These are phyloP conservation scores for Halcyon chelicuti DNA, from an alignment of 2,797 vertebrate genomes.

Conservation along the genomic window DNA sequence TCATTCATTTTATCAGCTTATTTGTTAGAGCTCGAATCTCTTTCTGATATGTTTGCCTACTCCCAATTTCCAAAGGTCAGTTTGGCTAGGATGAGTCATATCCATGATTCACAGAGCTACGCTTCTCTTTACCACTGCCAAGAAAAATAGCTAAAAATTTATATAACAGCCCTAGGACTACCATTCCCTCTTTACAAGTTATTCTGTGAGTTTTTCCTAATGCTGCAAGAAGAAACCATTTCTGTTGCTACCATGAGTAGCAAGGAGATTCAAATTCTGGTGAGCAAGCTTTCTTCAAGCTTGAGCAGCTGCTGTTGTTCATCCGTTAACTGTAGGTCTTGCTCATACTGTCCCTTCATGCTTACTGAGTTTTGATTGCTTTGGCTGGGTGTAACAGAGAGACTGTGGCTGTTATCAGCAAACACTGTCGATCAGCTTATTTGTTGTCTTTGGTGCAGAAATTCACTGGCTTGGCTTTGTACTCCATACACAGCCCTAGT, in stretches of 20 bases:
- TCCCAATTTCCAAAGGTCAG: slow-evolving; percentile 57
- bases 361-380: slow-evolving; percentile 65
- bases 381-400: slow-evolving; percentile 38
- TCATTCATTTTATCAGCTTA: slow-evolving; percentile 50
- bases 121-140: background rate
- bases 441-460: slow-evolving; percentile 58
- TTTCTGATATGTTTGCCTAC: slow-evolving; percentile 48
- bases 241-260: background rate
- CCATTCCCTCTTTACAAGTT: background rate
- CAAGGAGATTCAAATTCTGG: slow-evolving; percentile 22
- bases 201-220: background rate
- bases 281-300: background rate
- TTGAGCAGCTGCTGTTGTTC: slow-evolving; percentile 8
- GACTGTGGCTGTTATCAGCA: slow-evolving; percentile 55
- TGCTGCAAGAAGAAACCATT: background rate
- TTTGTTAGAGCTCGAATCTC: slow-evolving; percentile 18
- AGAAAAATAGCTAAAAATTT: slow-evolving; percentile 15
- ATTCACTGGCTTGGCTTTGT: slow-evolving; percentile 54
- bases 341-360: slow-evolving; percentile 47
- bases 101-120: slow-evolving; percentile 7
- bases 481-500: background rate
- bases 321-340: slow-evolving; percentile 41
- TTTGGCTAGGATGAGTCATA: slow-evolving; percentile 20
- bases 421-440: slow-evolving; percentile 41
- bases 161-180: background rate